phyloP scores from a whole-genome alignment of 2,113 vertebrate species.

The Pionites leucogaster region DNA sequence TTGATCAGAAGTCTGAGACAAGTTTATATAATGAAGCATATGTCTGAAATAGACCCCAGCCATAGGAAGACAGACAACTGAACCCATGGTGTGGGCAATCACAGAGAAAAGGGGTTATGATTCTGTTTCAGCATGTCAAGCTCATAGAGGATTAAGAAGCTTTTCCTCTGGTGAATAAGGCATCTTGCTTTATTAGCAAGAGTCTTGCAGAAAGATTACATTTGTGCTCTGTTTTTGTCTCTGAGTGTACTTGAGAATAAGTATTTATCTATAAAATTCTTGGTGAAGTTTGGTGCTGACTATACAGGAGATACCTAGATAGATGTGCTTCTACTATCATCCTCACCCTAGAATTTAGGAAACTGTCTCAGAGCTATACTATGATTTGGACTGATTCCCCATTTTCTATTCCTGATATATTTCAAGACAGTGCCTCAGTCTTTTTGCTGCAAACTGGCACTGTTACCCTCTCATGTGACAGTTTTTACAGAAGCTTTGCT shows the following conservation, averaged over 20 bases:
- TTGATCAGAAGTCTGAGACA: not conserved
- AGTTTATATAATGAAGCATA: not conserved
- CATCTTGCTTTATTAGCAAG: not conserved
- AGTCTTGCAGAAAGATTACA: not conserved
- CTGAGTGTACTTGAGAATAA: not conserved
- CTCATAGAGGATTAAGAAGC: not conserved
- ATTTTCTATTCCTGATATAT: not conserved
- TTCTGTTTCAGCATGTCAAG: not conserved
- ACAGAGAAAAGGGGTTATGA: not conserved
- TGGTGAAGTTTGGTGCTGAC: not conserved
- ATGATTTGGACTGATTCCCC: not conserved
- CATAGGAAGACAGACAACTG: not conserved
- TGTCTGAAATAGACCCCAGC: not conserved
- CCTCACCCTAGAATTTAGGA: not conserved
- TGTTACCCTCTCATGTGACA: not conserved
- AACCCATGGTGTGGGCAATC: not conserved
- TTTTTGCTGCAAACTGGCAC: not conserved
- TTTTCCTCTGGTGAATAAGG: not conserved
- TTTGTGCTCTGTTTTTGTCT: not conserved
- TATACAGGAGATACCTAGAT: not conserved
- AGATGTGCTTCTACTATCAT: rapidly evolving
- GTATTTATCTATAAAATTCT: not conserved
- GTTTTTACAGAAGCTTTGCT: not conserved
- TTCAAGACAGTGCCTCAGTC: not conserved
- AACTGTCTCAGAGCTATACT: not conserved